Evolutionary conservation across 92 coral and sea anemone species (phyloP), one percentile per base, ranked within the genome.

Genomic region (Epizoanthus rinbou): DNA sequence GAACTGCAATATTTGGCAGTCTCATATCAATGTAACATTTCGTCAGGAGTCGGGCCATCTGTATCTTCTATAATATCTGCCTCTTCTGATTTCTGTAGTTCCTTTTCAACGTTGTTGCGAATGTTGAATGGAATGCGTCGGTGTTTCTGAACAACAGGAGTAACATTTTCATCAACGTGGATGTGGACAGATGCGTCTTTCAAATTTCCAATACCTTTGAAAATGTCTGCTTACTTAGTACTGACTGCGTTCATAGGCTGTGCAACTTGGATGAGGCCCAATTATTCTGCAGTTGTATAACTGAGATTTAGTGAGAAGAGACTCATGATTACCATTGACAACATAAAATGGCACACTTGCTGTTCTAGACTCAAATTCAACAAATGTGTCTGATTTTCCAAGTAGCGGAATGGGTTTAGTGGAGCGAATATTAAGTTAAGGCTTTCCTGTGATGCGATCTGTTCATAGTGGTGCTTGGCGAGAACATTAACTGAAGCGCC

Each of bases 1-100:
- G 72, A 64, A 83, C 84, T 4, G 89, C 92, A 19, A 54, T 73
- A 67, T 89, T 92, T n/a, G 85, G 82, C 47, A 81, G 57, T 17
- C 86, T 43, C 91, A 87, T 90, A 60, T 83, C 89, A 8, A 90
- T 88, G 57, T 88, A 93, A 33, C 86, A 71, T 80, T 52, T 68
- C 86, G 62, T 90, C 84, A 5, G 86, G 86, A 37, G 94, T 91
- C 2, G 90, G 90, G 41, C 87, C 88, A 39, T 64, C 89, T 19
- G 80, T 75, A 15, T 82, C 88, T 9, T 73, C 96, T 1, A 90
- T 92, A 16, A 90, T 86, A 57, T 80, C 91, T 59, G 53, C 85
- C 28, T 87, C 73, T 63, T 85, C 80, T 5, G 87, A 71, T 16
- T 82, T 82, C 18, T 82, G 62, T 2, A 93, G 73, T 72, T 90